These are phyloP conservation scores for Meliscaeva auricollis DNA, from an alignment of 2,888 invertebrate species.

Conservation along the genomic window DNA sequence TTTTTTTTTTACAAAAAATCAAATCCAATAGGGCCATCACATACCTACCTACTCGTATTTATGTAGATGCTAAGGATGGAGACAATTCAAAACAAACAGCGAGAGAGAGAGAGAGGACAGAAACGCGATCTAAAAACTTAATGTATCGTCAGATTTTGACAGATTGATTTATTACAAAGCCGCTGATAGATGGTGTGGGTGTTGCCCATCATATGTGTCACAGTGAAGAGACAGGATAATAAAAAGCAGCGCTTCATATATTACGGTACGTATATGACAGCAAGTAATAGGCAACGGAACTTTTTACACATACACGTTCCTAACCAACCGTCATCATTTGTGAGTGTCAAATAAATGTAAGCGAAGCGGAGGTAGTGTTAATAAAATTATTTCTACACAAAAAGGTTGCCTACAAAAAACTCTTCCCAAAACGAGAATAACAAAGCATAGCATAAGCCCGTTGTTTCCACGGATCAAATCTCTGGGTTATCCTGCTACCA, in stretches of 20 bases:
- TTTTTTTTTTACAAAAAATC: constrained; percentile 11
- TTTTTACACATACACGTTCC: background rate
- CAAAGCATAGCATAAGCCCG: constrained; percentile 31
- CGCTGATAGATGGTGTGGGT: constrained; percentile 69
- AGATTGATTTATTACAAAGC: constrained; percentile 70
- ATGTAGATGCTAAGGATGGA: background rate
- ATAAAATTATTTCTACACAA: constrained; percentile 65
- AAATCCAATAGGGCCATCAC: constrained; percentile 4
- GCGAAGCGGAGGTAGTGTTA: constrained; percentile 47
- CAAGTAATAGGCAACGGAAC: background rate
- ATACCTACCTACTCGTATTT: background rate
- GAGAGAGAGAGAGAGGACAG: no score
- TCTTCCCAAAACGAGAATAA: background rate
- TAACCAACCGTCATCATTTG: constrained; percentile 64
- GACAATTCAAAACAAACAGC: constrained; percentile 21
- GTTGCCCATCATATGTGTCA: constrained; percentile 56
- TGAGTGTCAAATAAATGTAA: constrained; percentile 69
- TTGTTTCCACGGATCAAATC: constrained; percentile 50
- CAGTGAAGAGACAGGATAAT: constrained; percentile 62
- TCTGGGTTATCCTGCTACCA: constrained; percentile 53
- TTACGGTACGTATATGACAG: constrained; percentile 23
- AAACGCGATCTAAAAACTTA: constrained; percentile 57
- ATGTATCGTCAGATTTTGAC: constrained; percentile 70
- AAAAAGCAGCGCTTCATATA: constrained; percentile 58
- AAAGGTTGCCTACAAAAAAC: background rate